These are phyloP conservation scores for Girardinichthys multiradiatus DNA, from an alignment of 2,113 vertebrate species.

Conservation along the genomic window DNA sequence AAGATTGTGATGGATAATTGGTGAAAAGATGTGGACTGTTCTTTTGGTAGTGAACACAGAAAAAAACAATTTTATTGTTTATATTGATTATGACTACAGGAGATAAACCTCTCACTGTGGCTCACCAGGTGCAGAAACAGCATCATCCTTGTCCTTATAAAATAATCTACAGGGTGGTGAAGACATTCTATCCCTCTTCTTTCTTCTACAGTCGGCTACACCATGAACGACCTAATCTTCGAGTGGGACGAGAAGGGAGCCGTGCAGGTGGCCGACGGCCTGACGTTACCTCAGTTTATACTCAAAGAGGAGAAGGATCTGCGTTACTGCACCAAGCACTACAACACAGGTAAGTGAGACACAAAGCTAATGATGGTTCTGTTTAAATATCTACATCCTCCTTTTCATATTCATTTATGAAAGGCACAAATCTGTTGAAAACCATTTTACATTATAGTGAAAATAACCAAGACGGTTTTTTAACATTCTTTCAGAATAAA, in stretches of 20 bases:
- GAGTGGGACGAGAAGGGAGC: conserved; percentile 98
- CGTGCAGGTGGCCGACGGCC: conserved; percentile 94
- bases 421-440: too few species aligned
- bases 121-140: neutral
- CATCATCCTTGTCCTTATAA: conserved; percentile 4
- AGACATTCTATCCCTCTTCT: conserved; percentile 12
- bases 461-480: too few species aligned
- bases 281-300: conserved; percentile 96
- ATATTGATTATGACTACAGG: neutral
- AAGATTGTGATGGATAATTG: neutral
- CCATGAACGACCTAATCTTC: conserved; percentile 99
- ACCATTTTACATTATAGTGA: too few species aligned
- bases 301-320: conserved; percentile 98
- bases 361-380: too few species aligned
- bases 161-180: neutral
- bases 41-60: neutral
- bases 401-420: too few species aligned
- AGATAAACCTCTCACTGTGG: neutral
- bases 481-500: too few species aligned
- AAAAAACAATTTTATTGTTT: neutral
- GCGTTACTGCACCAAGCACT: conserved; percentile 98
- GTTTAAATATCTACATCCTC: too few species aligned
- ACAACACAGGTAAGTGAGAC: conserved; percentile 89
- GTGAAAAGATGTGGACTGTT: neutral
- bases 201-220: conserved; percentile 90